Conservation (phyloP, 2,888 invertebrate genomes). For the Carpatolechia fugitivella region DNA sequence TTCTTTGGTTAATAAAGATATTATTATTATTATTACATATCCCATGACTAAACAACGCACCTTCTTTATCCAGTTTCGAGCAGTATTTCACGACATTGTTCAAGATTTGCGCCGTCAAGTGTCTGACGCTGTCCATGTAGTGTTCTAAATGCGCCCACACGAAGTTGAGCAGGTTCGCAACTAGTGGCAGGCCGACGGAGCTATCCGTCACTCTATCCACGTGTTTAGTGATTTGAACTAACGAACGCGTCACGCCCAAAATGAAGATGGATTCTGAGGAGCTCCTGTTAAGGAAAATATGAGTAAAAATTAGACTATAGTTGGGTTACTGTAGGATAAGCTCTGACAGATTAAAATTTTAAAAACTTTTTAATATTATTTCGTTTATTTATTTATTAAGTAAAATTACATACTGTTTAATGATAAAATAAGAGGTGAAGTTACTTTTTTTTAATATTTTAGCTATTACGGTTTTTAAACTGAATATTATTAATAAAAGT, state of each 20-base stretch:
- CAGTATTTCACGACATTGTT: constrained; percentile 46
- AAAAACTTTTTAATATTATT: no score
- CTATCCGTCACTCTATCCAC: constrained; percentile 25
- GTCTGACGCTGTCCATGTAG: constrained; percentile 82
- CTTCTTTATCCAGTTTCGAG: constrained; percentile 38
- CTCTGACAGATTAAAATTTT: no score
- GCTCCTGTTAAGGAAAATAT: constrained; percentile 47
- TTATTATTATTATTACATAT: no score
- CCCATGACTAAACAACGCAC: constrained; percentile 37
- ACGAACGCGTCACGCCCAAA: constrained; percentile 50
- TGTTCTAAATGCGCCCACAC: constrained; percentile 81
- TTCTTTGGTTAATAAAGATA: no score
- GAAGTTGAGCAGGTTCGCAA: constrained; percentile 49
- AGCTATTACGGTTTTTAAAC: no score
- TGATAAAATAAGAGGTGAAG: no score
- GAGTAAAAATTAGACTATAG: no score
- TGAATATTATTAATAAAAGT: no score
- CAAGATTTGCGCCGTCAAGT: constrained; percentile 75
- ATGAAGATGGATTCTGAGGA: constrained; percentile 54
- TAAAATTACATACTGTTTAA: no score
- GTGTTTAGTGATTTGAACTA: constrained; percentile 48
- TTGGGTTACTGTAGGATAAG: no score
- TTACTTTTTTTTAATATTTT: no score
- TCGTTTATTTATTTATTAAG: no score
- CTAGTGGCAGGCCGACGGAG: constrained; percentile 28